Conservation (phyloP, 2,113 vertebrate species). For the Tursiops truncatus region DNA sequence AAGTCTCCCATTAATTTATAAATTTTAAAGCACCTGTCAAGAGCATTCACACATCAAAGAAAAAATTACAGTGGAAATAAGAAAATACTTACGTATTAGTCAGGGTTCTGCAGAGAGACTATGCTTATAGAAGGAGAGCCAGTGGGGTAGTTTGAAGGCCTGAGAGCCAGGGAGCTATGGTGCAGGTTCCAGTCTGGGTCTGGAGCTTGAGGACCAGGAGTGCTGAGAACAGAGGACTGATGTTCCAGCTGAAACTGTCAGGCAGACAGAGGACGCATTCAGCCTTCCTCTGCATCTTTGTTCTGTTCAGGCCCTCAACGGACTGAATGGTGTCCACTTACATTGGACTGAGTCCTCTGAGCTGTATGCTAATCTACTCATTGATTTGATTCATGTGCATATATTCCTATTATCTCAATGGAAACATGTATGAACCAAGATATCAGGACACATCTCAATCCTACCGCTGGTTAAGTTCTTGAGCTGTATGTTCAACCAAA, state of each 20-base stretch:
- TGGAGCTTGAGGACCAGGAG: not conserved
- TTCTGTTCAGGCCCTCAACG: not conserved
- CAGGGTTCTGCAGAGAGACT: not conserved
- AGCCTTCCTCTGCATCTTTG: no score
- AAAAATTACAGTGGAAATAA: not conserved
- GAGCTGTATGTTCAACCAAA: not conserved
- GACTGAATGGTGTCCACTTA: no score
- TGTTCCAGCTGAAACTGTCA: fast-evolving
- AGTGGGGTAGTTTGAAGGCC: not conserved
- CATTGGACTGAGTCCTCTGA: not conserved
- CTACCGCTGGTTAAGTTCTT: not conserved
- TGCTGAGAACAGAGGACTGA: no score
- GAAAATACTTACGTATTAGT: not conserved
- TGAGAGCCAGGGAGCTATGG: no score
- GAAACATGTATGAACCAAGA: no score
- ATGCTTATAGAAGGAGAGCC: no score
- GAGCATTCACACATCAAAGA: not conserved
- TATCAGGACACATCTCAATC: not conserved
- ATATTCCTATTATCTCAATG: not conserved
- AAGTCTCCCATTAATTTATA: not conserved
- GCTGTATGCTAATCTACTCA: not conserved
- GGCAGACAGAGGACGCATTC: not conserved
- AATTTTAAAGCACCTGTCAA: not conserved
- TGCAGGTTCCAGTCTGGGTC: not conserved
- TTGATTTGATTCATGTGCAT: not conserved